Evolutionary conservation across 2,888 invertebrate genomes (phyloP), one percentile per base, ranked within the genome.

Genomic region (Nomada lathburiana): DNA sequence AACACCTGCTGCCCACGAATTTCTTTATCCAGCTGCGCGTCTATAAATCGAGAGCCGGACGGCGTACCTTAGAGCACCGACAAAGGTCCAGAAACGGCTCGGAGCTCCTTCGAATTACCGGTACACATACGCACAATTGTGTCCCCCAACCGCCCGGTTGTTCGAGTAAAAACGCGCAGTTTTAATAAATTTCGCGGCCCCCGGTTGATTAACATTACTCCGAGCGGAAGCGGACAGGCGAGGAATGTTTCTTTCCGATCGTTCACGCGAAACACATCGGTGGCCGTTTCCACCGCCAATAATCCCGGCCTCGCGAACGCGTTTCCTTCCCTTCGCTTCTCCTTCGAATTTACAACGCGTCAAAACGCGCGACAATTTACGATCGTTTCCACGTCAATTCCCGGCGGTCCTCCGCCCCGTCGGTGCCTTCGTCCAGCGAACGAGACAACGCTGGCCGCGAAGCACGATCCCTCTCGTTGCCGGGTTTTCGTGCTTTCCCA

Each of bases 11-110:
- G 74, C 76, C 72, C 76, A 79, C 78, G 83, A 85, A 87, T 83
- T 88, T 86, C 85, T 85, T 85, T 78, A 81, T 86, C 86, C 88
- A 86, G 84, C 84, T 86, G 82, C 85, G 65, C 64, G 77, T 84
- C 82, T 82, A 88, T 83, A 86, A 85, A 87, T 86, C 82, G 86
- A 81, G 85, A 76, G 79, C 59, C 74, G 55, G 74, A 77, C 70
- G 76, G 77, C 71, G 77, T 70, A 79, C 73, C 85, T 86, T 81
- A 85, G 85, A 86, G 79, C 78, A 86, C 79, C 69, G 77, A 74
- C 80, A 70, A 73, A 75, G 64, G 70, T 75, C 60, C 74, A 59
- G 65, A 64, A 50, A 2, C 42, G 59, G 69, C 82, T 76, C 74
- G 64, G 11, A 16, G 55, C 47, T 57, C 76, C 20, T 29, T 53